Conservation (phyloP, 2,888 invertebrate genomes). For the Trimorus sp. region DNA sequence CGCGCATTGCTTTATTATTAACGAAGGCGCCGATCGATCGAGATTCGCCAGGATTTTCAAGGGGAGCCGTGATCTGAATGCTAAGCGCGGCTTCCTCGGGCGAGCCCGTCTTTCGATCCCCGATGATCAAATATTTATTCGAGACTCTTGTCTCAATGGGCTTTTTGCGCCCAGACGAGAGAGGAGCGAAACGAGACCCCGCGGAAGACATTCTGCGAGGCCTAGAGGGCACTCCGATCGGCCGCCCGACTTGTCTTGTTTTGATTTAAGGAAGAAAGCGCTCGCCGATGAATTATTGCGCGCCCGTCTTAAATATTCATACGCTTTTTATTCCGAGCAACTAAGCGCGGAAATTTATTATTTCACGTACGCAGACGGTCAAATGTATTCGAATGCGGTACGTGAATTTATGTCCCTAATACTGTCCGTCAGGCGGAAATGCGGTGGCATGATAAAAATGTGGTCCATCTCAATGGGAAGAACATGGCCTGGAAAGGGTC, state of each 20-base stretch:
- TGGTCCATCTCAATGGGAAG: slow-evolving; percentile 14
- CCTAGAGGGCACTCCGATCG: slow-evolving; percentile 9
- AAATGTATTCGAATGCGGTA: slow-evolving; percentile 23
- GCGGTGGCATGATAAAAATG: slow-evolving; percentile 30
- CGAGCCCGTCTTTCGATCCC: slow-evolving; percentile 17
- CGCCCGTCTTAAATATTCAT: slow-evolving; percentile 36
- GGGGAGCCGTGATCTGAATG: slow-evolving; percentile 59
- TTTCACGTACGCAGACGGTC: slow-evolving; percentile 16
- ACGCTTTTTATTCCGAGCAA: slow-evolving; percentile 40
- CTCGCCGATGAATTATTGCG: slow-evolving; percentile 44
- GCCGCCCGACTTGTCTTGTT: slow-evolving; percentile 22
- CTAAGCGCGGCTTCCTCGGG: slow-evolving; percentile 46
- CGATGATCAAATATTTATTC: slow-evolving; percentile 62
- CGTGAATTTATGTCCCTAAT: slow-evolving; percentile 42
- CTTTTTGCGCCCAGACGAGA: slow-evolving; percentile 50
- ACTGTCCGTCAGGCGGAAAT: slow-evolving; percentile 38
- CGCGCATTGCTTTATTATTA: slow-evolving; percentile 53
- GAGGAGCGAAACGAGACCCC: neutral
- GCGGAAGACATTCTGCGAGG: neutral
- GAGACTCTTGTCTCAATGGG: slow-evolving; percentile 51
- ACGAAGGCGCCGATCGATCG: slow-evolving; percentile 52
- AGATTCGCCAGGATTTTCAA: slow-evolving; percentile 53
- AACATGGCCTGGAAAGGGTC: neutral
- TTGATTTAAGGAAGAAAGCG: slow-evolving; percentile 44
- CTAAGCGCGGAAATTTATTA: slow-evolving; percentile 39